Base-by-base conservation (phyloP, 2,113 vertebrate species). In the Mobula hypostoma region DNA sequence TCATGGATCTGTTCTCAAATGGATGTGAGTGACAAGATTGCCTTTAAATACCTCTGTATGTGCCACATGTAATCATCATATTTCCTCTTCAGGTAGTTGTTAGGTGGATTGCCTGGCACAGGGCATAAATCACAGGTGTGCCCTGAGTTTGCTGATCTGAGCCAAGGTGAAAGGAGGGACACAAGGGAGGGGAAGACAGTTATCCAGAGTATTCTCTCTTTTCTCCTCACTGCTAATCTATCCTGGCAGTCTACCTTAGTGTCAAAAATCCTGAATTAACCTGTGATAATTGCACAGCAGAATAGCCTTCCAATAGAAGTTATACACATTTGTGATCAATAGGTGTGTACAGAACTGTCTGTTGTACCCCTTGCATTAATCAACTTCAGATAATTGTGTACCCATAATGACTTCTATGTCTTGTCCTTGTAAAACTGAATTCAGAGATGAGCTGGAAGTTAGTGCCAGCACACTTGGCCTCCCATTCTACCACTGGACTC, bases 1-100 rank as follows among this genome's bases (percentile, higher is more conserved):
- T 93, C 40, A 40, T 93, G 70, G 70, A 68, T 74, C 70, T 48
- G 70, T 36, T 74, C 40, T 93, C 91, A 74, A 74, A 93, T 32
- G 56, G 68, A 92, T 48, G 90, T 48, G 40, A 93, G 32, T 93
- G 70, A 74, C 91, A 29, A 24, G 63, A 14, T 36, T 48, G 40
- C 72, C 74, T 93, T 93, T 56, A 93, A 70, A 74, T 56, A 93
- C 24, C 36, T 93, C 21, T 17, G 66, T 56, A 48, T 40, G 70
- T 76, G 70, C 91, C 40, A 74, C 36, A 17, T 12, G 9, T 93
- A 93, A 93, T 72, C 91, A 93, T 11, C 12, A 93, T 68, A 76
- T 93, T 74, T 93, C 36, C 12, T 21, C 70, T 27, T 74, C 9
- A 36, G 72, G 68, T 19, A 90, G 58, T 32, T 90, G 85, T 29